Percentiles rank a stretch among this genome's conserved stretches.
Evolutionary conservation across 2,113 vertebrate genomes (phyloP).

Genomic region (Amphilophus citrinellus): DNA sequence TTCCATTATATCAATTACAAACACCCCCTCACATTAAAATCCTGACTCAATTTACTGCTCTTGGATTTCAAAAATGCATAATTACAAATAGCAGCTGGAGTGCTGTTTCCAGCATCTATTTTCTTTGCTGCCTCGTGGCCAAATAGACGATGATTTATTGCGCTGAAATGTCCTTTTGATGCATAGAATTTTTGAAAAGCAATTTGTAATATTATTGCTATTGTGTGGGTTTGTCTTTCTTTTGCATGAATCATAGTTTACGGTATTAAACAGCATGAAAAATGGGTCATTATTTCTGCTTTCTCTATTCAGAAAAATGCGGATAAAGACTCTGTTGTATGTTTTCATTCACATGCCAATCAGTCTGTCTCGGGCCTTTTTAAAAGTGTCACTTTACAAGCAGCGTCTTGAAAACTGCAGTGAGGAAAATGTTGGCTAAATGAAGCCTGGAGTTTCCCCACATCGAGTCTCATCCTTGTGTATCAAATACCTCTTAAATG

Average conservation of each 20-base stretch:
- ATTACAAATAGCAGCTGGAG: conserved; percentile 54
- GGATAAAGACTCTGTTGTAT: conserved; percentile 13
- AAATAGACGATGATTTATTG: conserved; percentile 30
- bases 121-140: conserved; percentile 20
- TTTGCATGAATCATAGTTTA: conserved; percentile 12
- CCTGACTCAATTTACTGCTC: conserved; percentile 50
- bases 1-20: conserved; percentile 72
- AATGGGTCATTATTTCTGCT: not conserved
- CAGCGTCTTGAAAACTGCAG: conserved; percentile 2
- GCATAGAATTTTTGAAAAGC: not conserved
- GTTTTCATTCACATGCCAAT: conserved; percentile 28
- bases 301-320: conserved; percentile 7
- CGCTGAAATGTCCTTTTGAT: conserved; percentile 16
- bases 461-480: conserved; percentile 15
- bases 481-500: conserved; percentile 49
- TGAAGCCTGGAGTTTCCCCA: conserved; percentile 37
- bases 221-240: not conserved
- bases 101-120: conserved; percentile 37
- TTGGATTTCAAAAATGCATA: conserved; percentile 58
- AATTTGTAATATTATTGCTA: conserved; percentile 9
- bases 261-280: not conserved
- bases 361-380: conserved; percentile 18
- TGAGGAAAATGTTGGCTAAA: conserved; percentile 25
- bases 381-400: not conserved
- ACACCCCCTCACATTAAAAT: conserved; percentile 64